phyloP scores from a whole-genome alignment of 2,888 invertebrate species.

The Cenopis cana region DNA sequence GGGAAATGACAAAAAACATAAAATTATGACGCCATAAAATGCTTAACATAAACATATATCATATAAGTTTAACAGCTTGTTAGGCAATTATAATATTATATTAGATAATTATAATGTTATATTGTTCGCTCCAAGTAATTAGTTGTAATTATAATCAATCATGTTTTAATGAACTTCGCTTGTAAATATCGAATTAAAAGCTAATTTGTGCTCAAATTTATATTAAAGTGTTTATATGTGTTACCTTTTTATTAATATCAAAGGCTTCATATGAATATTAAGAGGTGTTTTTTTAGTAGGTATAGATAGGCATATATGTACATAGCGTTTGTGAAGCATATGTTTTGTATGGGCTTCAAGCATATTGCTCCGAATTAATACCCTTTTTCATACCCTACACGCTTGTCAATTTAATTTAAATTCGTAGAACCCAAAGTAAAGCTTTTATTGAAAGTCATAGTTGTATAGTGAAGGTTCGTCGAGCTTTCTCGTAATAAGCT shows the following conservation, averaged over 20 bases:
- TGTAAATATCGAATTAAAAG: constrained; percentile 19
- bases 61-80: constrained; percentile 2
- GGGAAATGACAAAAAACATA: constrained; percentile 13
- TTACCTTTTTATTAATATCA: constrained; percentile 1
- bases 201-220: constrained; percentile 20
- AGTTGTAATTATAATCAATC: constrained; percentile 36
- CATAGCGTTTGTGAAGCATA: background rate
- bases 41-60: constrained; percentile 32
- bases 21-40: constrained; percentile 34
- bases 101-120: constrained; percentile 13
- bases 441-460: constrained; percentile 31
- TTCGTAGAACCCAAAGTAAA: background rate
- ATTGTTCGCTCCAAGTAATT: constrained; percentile 28
- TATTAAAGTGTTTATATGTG: constrained; percentile 16
- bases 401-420: constrained; percentile 1
- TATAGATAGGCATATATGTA: no score
- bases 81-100: constrained; percentile 30
- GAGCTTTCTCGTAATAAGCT: constrained; percentile 47
- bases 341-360: background rate
- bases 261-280: background rate
- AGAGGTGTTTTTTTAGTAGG: no score
- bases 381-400: background rate
- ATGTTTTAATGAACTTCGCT: constrained; percentile 34
- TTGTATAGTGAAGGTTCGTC: constrained; percentile 24
- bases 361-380: background rate